These are phyloP conservation scores for Leptinotarsa juncta DNA, from an alignment of 2,888 invertebrate genomes.

Conservation along the genomic window DNA sequence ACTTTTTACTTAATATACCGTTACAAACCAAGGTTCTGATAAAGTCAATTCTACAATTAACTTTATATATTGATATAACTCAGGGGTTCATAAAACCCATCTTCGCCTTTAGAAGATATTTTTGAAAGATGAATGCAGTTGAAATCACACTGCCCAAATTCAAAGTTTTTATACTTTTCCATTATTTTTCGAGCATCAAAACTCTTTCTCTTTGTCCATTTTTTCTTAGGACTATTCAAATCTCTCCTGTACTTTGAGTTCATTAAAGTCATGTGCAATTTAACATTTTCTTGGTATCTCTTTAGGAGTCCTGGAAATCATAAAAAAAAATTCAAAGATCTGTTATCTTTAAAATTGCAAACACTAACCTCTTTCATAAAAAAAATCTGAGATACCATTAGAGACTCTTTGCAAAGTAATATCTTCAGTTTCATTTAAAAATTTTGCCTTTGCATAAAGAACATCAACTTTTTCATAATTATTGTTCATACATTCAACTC, in stretches of 20 bases:
- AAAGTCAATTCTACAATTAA: neutral
- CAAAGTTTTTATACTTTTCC: conserved; percentile 74
- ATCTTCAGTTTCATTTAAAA: conserved; percentile 65
- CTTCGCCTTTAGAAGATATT: conserved; percentile 66
- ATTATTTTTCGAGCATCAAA: conserved; percentile 78
- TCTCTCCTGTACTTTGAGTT: conserved; percentile 55
- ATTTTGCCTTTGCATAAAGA: conserved; percentile 79
- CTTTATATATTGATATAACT: conserved; percentile 42
- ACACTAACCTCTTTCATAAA: conserved; percentile 71
- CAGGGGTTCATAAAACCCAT: conserved; percentile 72
- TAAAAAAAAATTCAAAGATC: neutral
- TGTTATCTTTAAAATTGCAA: neutral
- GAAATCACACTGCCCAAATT: conserved; percentile 79
- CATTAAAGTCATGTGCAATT: conserved; percentile 84
- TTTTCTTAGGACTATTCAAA: conserved; percentile 49
- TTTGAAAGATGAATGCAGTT: conserved; percentile 79
- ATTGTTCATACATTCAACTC: conserved; percentile 91
- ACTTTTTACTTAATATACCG: neutral
- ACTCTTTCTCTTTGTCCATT: conserved; percentile 59
- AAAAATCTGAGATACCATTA: conserved; percentile 72
- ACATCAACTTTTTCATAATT: conserved; percentile 83
- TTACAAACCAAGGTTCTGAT: neutral
- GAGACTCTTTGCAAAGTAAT: conserved; percentile 73
- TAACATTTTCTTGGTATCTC: conserved; percentile 72
- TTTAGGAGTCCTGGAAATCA: conserved; percentile 67